Evolutionary conservation across 1,140 invertebrate species (phyloP).

Genomic region (Trachelipus rathkii): DNA sequence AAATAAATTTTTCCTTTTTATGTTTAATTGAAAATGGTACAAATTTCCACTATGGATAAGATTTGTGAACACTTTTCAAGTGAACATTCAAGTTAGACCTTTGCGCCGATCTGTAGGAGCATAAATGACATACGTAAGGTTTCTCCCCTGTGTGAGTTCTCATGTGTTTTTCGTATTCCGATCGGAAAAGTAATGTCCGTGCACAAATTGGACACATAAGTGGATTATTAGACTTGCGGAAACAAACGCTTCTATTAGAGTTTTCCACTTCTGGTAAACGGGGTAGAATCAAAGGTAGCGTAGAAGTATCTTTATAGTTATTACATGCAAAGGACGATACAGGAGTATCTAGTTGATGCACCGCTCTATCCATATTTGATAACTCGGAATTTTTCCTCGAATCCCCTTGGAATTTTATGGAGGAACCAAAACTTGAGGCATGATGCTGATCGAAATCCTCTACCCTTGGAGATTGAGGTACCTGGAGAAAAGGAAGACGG

Average conservation of each 20-base stretch:
- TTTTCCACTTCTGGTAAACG: too few relatives aligned
- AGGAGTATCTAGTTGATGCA: neutral
- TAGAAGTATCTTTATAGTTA: neutral
- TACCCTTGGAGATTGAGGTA: neutral
- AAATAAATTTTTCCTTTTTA: neutral
- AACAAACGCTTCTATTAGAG: neutral
- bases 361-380: too few relatives aligned
- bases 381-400: too few relatives aligned
- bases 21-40: neutral
- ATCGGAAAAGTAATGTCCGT: constrained; percentile 42
- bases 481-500: neutral
- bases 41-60: neutral
- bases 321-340: neutral
- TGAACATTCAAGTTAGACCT: constrained; percentile 44
- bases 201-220: constrained; percentile 41
- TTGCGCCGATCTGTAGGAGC: constrained; percentile 45
- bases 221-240: constrained; percentile 25
- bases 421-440: too few relatives aligned
- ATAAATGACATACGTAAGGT: constrained; percentile 49
- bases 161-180: constrained; percentile 46
- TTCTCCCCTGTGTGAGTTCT: constrained; percentile 48
- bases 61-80: constrained; percentile 39
- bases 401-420: too few relatives aligned
- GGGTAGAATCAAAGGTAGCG: neutral
- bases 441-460: too few relatives aligned